Conservation (phyloP, 2,113 vertebrate species). For the Rhipidura dahli region DNA sequence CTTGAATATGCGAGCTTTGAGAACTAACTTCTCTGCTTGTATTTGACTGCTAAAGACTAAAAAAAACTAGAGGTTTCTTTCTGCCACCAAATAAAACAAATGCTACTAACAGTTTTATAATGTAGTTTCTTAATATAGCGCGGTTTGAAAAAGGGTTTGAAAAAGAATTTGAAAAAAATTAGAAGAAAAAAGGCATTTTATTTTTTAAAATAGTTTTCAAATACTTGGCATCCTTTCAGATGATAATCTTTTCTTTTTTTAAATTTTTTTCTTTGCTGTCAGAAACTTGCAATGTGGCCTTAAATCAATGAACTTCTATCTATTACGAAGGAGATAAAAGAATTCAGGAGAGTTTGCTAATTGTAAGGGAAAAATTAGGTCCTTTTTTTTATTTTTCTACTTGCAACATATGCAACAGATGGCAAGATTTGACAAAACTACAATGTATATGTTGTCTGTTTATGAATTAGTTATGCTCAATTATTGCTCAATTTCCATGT, state of each 20-base stretch:
- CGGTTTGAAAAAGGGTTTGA: not conserved
- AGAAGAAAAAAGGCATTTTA: not conserved
- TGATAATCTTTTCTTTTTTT: not conserved
- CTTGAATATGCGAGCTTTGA: not conserved
- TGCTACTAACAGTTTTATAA: not conserved
- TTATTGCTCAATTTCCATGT: conserved; percentile 29
- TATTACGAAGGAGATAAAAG: not conserved
- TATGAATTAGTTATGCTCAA: conserved; percentile 4
- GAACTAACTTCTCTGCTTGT: not conserved
- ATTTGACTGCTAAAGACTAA: not conserved
- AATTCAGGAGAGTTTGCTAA: not conserved
- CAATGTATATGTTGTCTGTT: not conserved
- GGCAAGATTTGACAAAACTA: conserved; percentile 13
- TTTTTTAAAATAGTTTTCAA: not conserved
- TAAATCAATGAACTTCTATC: conserved; percentile 28
- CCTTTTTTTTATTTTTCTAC: not conserved
- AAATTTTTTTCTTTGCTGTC: conserved; percentile 27
- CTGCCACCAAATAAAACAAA: conserved; percentile 7
- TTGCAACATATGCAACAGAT: conserved; percentile 26
- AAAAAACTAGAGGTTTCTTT: conserved; percentile 13
- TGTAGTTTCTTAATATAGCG: conserved; percentile 10
- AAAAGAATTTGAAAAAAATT: not conserved
- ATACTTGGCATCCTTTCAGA: conserved; percentile 39
- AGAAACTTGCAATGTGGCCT: conserved; percentile 13
- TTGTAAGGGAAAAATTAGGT: not conserved